phyloP scores from a whole-genome alignment of 2,888 invertebrate species.

The Aromia moschata region DNA sequence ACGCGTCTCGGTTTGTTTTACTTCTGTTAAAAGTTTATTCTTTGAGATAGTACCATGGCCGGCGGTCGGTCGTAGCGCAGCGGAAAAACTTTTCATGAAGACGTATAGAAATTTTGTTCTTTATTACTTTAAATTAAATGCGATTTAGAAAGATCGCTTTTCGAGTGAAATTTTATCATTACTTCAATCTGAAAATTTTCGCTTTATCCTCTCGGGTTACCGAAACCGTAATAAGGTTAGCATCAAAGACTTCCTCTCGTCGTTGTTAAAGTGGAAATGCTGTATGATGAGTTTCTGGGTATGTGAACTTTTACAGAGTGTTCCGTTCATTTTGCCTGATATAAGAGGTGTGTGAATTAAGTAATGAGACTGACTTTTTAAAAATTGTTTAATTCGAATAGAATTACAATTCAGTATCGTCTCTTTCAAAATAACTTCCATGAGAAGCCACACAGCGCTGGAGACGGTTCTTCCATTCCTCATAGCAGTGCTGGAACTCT shows the following conservation, averaged over 20 bases:
- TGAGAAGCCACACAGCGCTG: too few relatives aligned
- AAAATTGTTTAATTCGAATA: too few relatives aligned
- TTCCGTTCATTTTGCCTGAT: too few relatives aligned
- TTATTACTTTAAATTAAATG: conserved; percentile 36
- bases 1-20: conserved; percentile 38
- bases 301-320: not conserved
- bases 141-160: conserved; percentile 24
- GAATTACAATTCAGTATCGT: too few relatives aligned
- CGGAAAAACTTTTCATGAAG: conserved; percentile 30
- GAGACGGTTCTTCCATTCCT: too few relatives aligned
- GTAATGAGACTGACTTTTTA: too few relatives aligned
- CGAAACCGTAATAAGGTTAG: conserved; percentile 20
- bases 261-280: conserved; percentile 11
- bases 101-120: conserved; percentile 35
- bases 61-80: conserved; percentile 27
- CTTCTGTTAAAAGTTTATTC: conserved; percentile 35
- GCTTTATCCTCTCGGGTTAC: conserved; percentile 14
- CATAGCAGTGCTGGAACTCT: too few relatives aligned
- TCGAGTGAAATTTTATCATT: conserved; percentile 22
- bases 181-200: conserved; percentile 21
- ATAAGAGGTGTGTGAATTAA: too few relatives aligned
- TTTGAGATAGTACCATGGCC: conserved; percentile 29
- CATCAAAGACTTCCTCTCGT: conserved; percentile 20
- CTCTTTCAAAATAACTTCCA: too few relatives aligned
- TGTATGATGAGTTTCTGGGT: not conserved